Base-by-base conservation (phyloP, 2,113 vertebrate genomes). In the Melanotaenia duboulayi region DNA sequence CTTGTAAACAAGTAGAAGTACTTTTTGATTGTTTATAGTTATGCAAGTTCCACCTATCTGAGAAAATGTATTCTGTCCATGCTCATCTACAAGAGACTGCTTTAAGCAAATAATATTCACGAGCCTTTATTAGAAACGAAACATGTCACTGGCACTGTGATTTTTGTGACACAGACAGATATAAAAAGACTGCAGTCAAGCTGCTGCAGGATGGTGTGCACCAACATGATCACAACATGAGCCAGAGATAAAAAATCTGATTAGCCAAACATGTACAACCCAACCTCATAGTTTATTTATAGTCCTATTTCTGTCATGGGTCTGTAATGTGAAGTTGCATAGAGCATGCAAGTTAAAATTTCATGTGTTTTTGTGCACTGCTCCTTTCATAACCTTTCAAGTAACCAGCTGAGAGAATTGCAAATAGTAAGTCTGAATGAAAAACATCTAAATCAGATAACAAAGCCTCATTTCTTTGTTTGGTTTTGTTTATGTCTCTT, bases 401-500 rank as follows among this genome's bases (percentile, higher is more conserved):
- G 28, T 8, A 13, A 35, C 13, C 25, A 44, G 59, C 20, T 25
- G 25, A 48, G 12, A 44, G 46, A 16, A 61, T 8, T n/a, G 8
- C 7, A n/a, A 28, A 28, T 40, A 22, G 2, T 4, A 0, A 65
- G 14, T 17, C 52, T 46, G 23, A 19, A 70, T 14, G 13, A 42
- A 78, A 70, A 65, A 32, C 14, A 24, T 13, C 19, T 11, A 32
- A 55, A 65, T 59, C 23, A 62, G 51, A 54, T 7, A 4, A 55
- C 9, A 8, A 76, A 71, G 35, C 3, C 46, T 64, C 16, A 4
- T 58, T 62, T 46, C 56, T 83, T 74, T 80, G 48, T 76, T 80
- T 83, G 65, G 28, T 73, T 76, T 71, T 74, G 55, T 60, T 76
- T 72, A 58, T 62, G 51, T 65, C 56, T 75, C 52, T 54, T 59